Base-by-base conservation (phyloP, 2,113 vertebrate species). In the Tautogolabrus adspersus region DNA sequence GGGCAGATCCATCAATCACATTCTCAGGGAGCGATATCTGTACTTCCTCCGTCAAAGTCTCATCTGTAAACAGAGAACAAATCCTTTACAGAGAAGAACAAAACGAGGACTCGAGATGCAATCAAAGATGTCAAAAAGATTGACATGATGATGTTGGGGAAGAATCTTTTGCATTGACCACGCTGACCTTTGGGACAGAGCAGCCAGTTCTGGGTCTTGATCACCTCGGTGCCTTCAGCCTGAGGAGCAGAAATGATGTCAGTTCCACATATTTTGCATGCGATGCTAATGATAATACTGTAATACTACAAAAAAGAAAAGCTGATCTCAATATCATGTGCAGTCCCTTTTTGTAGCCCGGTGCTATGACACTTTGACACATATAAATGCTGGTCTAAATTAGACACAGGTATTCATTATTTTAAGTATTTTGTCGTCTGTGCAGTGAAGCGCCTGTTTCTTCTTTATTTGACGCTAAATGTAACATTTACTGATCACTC, bases 161-260 rank as follows among this genome's bases (percentile, higher is more conserved):
- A 34, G 30, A 34, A 34, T 34, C 30, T 34, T 6, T 34, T 34
- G 30, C 18, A 19, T 49, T 51, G 26, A 56, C 6, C 52, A 30
- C 2, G 65, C 84, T 80, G 21, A 94, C 93, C 92, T 77, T 87
- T 83, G 1, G 92, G 91, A 30, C 91, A 89, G 22, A 93, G 51
- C 51, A 93, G 80, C 74, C 75, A 77, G 81, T 90, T 94, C 81
- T 85, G n/a, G 4, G 72, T 82, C 63, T 90, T 56, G 10, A 72
- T 75, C 58, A 80, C 19, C 64, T 93, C 83, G n/a, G 30, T 67
- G 73, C 93, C 92, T 44, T 93, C 92, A 71, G 93, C 84, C 93
- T 94, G 37, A 62, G 8, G n/a, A 10, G 21, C 78, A 51, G 8
- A 6, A 34, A 66, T n/a, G 1, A 4, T 46, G 44, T 46, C 11